Evolutionary conservation across 1,140 invertebrate species (phyloP).

Genomic region (honey bee (Apis mellifera)): Amel_HAv3.1 CM009942.2:7382001-7382500

Average conservation of each 20-base stretch:
- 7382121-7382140: neutral
- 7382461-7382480: slow-evolving; percentile 31
- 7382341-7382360: slow-evolving; percentile 39
- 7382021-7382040: neutral
- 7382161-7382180: neutral
- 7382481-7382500: slow-evolving; percentile 8
- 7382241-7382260: neutral
- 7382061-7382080: neutral
- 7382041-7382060: neutral
- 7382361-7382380: slow-evolving; percentile 29
- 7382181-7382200: slow-evolving; percentile 21
- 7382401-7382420: slow-evolving; percentile 24
- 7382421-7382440: slow-evolving; percentile 27
- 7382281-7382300: neutral
- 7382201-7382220: slow-evolving; percentile 12
- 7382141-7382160: slow-evolving; percentile 9
- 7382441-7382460: slow-evolving; percentile 21
- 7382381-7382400: slow-evolving; percentile 36
- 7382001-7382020: neutral
- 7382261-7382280: neutral
- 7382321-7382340: slow-evolving; percentile 28
- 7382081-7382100: neutral
- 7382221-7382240: slow-evolving; percentile 28
- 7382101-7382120: slow-evolving; percentile 5
- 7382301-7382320: neutral